These are phyloP conservation scores for Dioctria rufipes DNA, from an alignment of 2,888 invertebrate genomes.

Conservation along the genomic window DNA sequence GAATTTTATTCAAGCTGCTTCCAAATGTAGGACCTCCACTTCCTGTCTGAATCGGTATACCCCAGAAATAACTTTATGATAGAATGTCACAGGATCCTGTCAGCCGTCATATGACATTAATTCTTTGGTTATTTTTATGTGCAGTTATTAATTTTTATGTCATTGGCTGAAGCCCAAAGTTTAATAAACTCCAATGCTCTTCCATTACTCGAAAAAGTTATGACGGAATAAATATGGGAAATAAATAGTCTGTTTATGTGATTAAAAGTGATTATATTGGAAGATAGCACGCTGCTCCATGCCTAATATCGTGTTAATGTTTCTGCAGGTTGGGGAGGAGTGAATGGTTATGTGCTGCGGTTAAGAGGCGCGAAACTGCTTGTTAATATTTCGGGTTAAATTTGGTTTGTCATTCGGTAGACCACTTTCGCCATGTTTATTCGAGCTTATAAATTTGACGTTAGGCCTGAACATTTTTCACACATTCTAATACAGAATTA, in stretches of 20 bases:
- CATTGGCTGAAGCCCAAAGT: slow-evolving; percentile 7
- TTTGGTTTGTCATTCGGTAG: slow-evolving; percentile 13
- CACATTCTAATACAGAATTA: too few relatives aligned
- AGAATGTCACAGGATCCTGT: slow-evolving; percentile 4
- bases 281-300: slow-evolving; percentile 32
- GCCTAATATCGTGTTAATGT: slow-evolving; percentile 40
- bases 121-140: slow-evolving; percentile 46
- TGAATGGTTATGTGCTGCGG: slow-evolving; percentile 9
- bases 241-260: slow-evolving; percentile 44
- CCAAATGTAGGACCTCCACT: not conserved
- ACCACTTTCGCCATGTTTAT: slow-evolving; percentile 8
- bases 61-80: not conserved
- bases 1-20: slow-evolving; percentile 14
- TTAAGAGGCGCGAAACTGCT: slow-evolving; percentile 2
- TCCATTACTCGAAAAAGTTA: slow-evolving; percentile 33
- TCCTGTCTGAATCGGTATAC: not conserved
- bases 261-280: slow-evolving; percentile 51
- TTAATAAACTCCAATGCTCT: slow-evolving; percentile 3
- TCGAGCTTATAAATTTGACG: slow-evolving; percentile 7
- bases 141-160: slow-evolving; percentile 46
- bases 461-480: not conserved
- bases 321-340: slow-evolving; percentile 1
- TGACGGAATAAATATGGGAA: slow-evolving; percentile 35
- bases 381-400: not conserved
- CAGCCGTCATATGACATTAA: slow-evolving; percentile 43